Evolutionary conservation across 2,113 vertebrate species (phyloP), one percentile per base, ranked within the genome.

Genomic region (Cromileptes altivelis): DNA sequence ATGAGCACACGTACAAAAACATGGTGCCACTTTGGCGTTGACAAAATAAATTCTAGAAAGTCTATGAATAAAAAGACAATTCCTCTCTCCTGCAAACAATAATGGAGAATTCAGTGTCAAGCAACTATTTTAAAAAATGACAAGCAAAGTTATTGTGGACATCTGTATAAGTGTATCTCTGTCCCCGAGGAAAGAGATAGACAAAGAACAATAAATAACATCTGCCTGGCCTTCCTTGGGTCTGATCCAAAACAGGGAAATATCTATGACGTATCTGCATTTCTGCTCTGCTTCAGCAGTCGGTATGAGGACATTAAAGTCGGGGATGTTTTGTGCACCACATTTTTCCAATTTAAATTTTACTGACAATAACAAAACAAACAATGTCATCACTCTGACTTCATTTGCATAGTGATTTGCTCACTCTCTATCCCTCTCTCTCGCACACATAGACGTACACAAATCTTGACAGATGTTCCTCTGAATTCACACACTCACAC

Each of bases 201-300:
- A 93, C 91, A 94, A 93, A 94, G 91, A 93, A 92, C 90, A 94
- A 93, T 93, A 92, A 93, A 93, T 91, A 93, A 93, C 94, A 94
- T 93, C 94, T 94, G 94, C 91, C 85, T 87, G 89, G 86, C 88
- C 87, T 91, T 91, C 77, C 72, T 76, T 90, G 90, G 89, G 87
- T 89, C 82, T 27, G 71, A 84, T 89, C 87, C 87, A 87, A 85
- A 88, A 77, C 70, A 84, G 80, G 88, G 84, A 88, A 90, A 89
- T 87, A 85, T 90, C 91, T 89, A 76, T 93, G 89, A 92, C 90
- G 84, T 93, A 84, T 92, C 70, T 85, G 79, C 90, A 77, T 84
- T 85, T 89, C 74, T 80, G 80, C 85, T 82, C 80, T n/a, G 62
- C 85, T 77, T 49, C 27, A 89, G 75, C 80, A 88, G 75, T 65